A percentile compares a stretch with the other conserved stretches of the same genome.
Conservation (phyloP, 2,888 invertebrate genomes). For the Tetramorium bicarinatum region DNA sequence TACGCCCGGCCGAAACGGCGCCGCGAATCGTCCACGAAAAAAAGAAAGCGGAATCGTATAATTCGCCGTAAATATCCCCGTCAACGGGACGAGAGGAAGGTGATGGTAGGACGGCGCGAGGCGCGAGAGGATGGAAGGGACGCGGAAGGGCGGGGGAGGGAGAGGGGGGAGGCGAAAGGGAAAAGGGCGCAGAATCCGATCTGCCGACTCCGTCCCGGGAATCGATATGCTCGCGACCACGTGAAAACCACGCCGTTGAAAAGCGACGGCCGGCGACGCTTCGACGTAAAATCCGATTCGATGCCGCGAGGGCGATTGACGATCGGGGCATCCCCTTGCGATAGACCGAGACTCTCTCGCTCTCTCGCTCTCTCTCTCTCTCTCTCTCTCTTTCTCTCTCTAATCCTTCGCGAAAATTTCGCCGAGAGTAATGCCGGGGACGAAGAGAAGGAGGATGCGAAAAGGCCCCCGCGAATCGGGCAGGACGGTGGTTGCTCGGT, state of each 20-base stretch:
- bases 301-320: background rate
- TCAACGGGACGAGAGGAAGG: slow-evolving; percentile 57
- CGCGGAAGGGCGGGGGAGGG: background rate
- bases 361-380: no score
- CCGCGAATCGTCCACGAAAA: slow-evolving; percentile 7
- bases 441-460: background rate
- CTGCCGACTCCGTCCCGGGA: slow-evolving; percentile 70
- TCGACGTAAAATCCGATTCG: background rate
- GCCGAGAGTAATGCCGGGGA: background rate
- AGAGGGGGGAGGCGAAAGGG: slow-evolving; percentile 28
- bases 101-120: slow-evolving; percentile 36
- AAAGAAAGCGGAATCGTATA: slow-evolving; percentile 63
- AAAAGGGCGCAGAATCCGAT: slow-evolving; percentile 82
- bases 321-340: background rate
- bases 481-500: slow-evolving; percentile 45
- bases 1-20: background rate
- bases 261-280: slow-evolving; percentile 1
- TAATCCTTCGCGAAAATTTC: background rate
- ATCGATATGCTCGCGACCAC: slow-evolving; percentile 82
- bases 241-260: slow-evolving; percentile 81
- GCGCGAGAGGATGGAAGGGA: slow-evolving; percentile 32
- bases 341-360: background rate
- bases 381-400: no score
- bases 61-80: slow-evolving; percentile 72
- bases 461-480: slow-evolving; percentile 37